Evolutionary conservation across 2,113 vertebrate genomes (phyloP).

Genomic region (Python bivittatus): DNA sequence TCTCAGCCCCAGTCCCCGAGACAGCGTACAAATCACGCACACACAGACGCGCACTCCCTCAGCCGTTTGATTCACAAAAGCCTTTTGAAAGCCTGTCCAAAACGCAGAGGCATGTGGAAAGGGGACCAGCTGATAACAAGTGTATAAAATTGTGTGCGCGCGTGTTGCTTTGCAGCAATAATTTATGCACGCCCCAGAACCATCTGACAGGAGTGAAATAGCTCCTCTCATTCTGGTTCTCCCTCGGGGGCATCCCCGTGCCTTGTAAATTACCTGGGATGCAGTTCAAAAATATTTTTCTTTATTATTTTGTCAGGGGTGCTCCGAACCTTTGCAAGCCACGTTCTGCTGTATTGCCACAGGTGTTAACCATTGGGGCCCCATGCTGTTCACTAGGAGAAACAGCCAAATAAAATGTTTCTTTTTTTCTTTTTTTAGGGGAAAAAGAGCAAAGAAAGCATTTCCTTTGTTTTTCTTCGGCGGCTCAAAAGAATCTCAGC

Average conservation of each 20-base stretch:
- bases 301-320: conserved; percentile 26
- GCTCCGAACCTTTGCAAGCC: conserved; percentile 34
- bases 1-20: neutral
- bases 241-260: neutral
- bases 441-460: neutral
- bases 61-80: neutral
- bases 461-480: neutral
- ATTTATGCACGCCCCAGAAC: neutral
- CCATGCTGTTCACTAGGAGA: conserved; percentile 43
- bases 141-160: neutral
- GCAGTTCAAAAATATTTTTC: conserved; percentile 24
- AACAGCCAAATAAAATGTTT: conserved; percentile 55
- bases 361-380: conserved; percentile 29
- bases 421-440: neutral
- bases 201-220: neutral
- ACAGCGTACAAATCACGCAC: neutral
- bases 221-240: neutral
- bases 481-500: conserved; percentile 18
- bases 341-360: accelerated
- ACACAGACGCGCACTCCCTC: neutral
- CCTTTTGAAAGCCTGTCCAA: neutral
- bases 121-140: conserved; percentile 38
- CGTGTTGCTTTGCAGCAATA: neutral
- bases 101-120: conserved; percentile 46
- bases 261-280: neutral